Evolutionary conservation across 2,113 vertebrate genomes (phyloP).

Genomic region (Poeciliopsis retropinna): DNA sequence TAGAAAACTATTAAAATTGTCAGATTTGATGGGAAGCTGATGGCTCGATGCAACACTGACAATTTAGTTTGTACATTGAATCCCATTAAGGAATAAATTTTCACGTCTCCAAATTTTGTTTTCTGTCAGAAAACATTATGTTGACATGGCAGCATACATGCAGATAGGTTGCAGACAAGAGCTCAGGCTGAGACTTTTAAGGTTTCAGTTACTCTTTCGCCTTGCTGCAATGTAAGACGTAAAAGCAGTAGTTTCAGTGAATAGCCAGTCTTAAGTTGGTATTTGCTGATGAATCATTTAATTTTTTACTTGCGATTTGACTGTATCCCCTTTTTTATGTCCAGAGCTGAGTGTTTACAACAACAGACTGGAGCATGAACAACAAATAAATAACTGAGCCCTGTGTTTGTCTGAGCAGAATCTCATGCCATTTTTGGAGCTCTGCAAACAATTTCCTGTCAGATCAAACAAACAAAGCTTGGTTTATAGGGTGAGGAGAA

Average conservation of each 20-base stretch:
- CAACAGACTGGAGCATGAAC: constrained; percentile 12
- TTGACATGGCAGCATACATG: neutral
- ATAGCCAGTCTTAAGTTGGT: constrained; percentile 16
- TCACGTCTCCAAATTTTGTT: neutral
- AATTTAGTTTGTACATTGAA: constrained; percentile 1
- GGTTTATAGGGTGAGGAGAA: constrained; percentile 1
- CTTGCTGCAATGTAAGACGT: neutral
- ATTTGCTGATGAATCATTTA: constrained; percentile 9
- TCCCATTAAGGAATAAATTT: neutral
- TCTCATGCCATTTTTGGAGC: constrained; percentile 20
- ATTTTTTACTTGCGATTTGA: constrained; percentile 19
- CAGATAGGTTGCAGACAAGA: neutral
- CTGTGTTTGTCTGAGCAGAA: constrained; percentile 12
- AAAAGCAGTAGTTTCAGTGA: neutral
- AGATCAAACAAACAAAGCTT: constrained; percentile 17
- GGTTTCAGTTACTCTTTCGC: constrained; percentile 6
- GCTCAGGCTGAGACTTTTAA: neutral
- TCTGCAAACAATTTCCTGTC: constrained; percentile 33
- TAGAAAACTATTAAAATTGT: constrained; percentile 1
- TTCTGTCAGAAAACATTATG: neutral
- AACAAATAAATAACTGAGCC: constrained; percentile 20
- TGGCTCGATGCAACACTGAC: neutral
- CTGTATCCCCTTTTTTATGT: constrained; percentile 11
- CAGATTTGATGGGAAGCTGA: constrained; percentile 8
- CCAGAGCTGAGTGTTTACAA: constrained; percentile 17